These are phyloP conservation scores for Meloidogyne exigua DNA, from an alignment of 1,140 invertebrate species.

Conservation along the genomic window DNA sequence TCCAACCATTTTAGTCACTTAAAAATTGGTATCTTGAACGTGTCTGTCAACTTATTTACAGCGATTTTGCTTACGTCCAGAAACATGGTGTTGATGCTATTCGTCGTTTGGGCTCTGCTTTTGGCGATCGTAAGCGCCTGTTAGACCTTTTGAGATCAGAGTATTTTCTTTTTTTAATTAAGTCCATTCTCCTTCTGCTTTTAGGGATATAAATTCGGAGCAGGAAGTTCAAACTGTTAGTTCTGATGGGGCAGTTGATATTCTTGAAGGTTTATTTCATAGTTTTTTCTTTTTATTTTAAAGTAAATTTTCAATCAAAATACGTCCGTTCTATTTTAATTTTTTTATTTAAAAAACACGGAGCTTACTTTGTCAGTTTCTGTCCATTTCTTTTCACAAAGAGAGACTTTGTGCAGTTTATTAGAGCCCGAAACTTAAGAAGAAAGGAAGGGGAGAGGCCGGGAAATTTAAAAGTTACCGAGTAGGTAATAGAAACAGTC, in stretches of 20 bases:
- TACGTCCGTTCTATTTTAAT: no score
- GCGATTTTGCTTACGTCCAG: constrained; percentile 18
- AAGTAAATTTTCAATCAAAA: no score
- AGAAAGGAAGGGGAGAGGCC: no score
- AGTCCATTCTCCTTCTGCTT: no score
- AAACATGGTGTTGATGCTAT: constrained; percentile 10
- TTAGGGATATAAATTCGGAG: constrained; percentile 10
- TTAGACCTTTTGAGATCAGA: constrained; percentile 6
- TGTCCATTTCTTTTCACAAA: no score
- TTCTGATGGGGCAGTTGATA: not conserved
- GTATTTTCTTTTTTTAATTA: constrained; percentile 16
- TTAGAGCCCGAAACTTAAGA: no score
- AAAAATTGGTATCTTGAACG: constrained; percentile 28
- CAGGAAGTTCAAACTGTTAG: not conserved
- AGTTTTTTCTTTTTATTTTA: no score
- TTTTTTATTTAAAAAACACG: no score
- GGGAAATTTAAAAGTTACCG: no score
- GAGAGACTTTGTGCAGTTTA: no score
- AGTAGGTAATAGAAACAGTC: no score
- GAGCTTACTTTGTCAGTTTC: no score
- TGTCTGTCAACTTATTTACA: constrained; percentile 13
- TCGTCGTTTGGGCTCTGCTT: not conserved
- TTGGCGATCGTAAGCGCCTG: constrained; percentile 2
- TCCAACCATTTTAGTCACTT: not conserved
- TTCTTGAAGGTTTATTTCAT: not conserved